Evolutionary conservation across 2,797 vertebrate species (phyloP).

Genomic region (Microctenopoma lineatum): DNA sequence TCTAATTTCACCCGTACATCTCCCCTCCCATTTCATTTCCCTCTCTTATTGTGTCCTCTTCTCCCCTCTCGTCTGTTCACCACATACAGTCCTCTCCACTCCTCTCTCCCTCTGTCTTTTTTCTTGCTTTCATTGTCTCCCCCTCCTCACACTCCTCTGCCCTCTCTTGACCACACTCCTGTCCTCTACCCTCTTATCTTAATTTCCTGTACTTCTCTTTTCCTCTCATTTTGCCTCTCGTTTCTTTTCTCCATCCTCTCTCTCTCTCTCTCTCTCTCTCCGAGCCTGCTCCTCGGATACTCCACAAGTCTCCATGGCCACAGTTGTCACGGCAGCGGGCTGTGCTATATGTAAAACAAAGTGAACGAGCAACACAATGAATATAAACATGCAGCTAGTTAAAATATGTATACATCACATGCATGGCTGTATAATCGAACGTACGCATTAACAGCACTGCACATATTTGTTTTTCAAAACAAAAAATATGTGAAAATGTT

Average conservation of each 20-base stretch:
- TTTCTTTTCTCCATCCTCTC: constrained; percentile 9
- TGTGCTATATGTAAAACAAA: constrained; percentile 65
- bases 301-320: constrained; percentile 77
- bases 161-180: constrained; percentile 22
- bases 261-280: constrained; percentile 28
- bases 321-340: constrained; percentile 79
- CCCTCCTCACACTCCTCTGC: not conserved
- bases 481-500: no score
- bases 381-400: constrained; percentile 40
- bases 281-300: constrained; percentile 53
- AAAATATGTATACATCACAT: constrained; percentile 11
- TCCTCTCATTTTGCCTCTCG: constrained; percentile 27
- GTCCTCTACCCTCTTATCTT: constrained; percentile 21
- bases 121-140: constrained; percentile 21
- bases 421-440: not conserved
- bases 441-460: not conserved
- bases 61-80: constrained; percentile 2
- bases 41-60: constrained; percentile 3
- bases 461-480: not conserved
- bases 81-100: constrained; percentile 17
- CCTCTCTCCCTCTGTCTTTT: constrained; percentile 1
- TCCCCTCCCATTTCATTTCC: not conserved
- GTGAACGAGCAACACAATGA: constrained; percentile 58
- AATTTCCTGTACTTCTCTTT: constrained; percentile 30
- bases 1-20: constrained; percentile 3